A percentile compares a stretch with the other conserved stretches of the same genome.
phyloP scores from a whole-genome alignment of 2,888 invertebrate genomes.

The Drosophila stalkeri region DNA sequence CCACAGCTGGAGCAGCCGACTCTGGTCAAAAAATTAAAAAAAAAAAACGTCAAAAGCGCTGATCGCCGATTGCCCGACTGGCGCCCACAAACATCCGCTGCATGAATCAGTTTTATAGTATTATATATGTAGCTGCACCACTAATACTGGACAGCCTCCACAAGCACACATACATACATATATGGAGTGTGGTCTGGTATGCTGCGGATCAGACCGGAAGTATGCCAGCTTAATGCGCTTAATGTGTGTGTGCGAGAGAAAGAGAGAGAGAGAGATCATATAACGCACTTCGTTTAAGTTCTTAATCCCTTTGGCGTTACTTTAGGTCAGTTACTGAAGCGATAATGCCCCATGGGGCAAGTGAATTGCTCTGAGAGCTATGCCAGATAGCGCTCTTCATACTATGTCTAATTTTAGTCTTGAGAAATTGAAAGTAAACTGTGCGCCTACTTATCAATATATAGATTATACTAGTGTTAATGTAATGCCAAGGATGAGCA shows the following conservation, averaged over 20 bases:
- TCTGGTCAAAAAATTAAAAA: constrained; percentile 45
- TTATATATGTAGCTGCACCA: constrained; percentile 31
- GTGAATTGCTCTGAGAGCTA: background rate
- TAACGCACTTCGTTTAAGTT: constrained; percentile 17
- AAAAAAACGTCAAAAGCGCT: constrained; percentile 48
- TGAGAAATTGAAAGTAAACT: constrained; percentile 8
- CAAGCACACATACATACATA: background rate
- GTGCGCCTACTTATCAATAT: background rate
- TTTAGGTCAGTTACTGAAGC: constrained; percentile 71
- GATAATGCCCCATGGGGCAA: constrained; percentile 27
- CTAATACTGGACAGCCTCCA: constrained; percentile 14
- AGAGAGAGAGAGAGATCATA: background rate
- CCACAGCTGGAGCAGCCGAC: constrained; percentile 38
- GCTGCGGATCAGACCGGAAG: constrained; percentile 53
- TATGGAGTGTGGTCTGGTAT: constrained; percentile 36
- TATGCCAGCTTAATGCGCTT: constrained; percentile 35
- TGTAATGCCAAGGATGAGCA: constrained; percentile 7
- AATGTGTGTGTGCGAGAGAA: constrained; percentile 7
- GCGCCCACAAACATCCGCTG: constrained; percentile 75
- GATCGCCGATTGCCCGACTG: constrained; percentile 55
- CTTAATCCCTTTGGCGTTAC: constrained; percentile 67
- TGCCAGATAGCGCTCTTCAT: background rate
- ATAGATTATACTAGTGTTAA: background rate
- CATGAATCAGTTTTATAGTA: constrained; percentile 56
- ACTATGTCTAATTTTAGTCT: constrained; percentile 4